Conservation (phyloP, 2,888 invertebrate genomes). For the Phytoseiulus persimilis region DNA sequence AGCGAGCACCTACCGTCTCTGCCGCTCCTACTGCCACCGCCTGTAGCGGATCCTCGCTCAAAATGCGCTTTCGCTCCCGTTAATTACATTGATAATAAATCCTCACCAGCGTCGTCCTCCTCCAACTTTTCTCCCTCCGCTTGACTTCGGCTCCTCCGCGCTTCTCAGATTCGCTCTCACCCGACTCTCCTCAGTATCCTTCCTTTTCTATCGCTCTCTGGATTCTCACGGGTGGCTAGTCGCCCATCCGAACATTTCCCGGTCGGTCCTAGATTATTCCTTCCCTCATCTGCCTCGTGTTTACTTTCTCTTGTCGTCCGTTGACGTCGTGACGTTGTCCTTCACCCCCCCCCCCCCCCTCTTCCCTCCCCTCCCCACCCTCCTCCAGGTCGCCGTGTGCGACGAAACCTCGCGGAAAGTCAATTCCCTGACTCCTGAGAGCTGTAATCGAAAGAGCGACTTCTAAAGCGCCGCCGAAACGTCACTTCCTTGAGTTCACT, state of each 20-base stretch:
- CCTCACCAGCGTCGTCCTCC: not conserved
- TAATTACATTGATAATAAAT: not conserved
- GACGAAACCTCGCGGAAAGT: no score
- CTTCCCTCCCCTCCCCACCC: not conserved
- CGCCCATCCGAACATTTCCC: not conserved
- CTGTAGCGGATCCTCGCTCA: not conserved
- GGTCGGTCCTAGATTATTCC: not conserved
- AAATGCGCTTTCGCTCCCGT: not conserved
- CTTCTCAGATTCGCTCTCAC: no score
- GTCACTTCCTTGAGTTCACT: no score
- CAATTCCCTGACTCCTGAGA: no score
- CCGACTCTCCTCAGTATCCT: not conserved
- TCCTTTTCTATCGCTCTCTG: not conserved
- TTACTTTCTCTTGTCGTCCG: not conserved
- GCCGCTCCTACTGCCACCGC: not conserved
- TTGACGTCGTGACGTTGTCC: not conserved
- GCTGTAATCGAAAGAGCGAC: no score
- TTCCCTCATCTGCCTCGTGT: not conserved
- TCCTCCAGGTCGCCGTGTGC: no score
- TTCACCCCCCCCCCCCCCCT: not conserved
- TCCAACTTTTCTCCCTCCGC: not conserved
- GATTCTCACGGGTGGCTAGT: no score
- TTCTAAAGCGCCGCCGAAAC: no score
- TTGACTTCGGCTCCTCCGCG: not conserved
- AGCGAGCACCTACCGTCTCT: not conserved